A percentile compares a stretch with the other conserved stretches of the same genome.
Evolutionary conservation across 2,113 vertebrate genomes (phyloP).

Genomic region (Prionailurus viverrinus): DNA sequence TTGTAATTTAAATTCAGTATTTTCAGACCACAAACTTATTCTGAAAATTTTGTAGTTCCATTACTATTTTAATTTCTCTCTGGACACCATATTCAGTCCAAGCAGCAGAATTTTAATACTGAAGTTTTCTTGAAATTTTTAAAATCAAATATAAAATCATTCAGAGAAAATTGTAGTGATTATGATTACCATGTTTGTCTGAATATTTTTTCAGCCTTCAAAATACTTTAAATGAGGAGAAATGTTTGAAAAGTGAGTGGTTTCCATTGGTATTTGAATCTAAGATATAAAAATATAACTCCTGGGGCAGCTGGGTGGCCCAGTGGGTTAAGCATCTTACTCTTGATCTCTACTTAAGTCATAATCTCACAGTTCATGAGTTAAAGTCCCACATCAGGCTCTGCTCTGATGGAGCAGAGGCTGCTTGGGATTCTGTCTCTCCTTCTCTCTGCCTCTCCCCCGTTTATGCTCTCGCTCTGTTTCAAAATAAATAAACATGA

Average conservation of each 20-base stretch:
- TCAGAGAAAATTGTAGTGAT: not conserved
- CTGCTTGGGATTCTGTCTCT: too few species aligned
- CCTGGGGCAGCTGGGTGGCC: too few species aligned
- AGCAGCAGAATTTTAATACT: not conserved
- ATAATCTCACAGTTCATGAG: too few species aligned
- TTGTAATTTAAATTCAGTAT: not conserved
- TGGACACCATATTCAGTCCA: not conserved
- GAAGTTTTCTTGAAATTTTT: not conserved
- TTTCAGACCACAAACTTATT: not conserved
- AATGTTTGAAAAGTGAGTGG: not conserved
- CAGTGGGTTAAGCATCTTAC: too few species aligned
- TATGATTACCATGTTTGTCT: not conserved
- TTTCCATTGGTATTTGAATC: not conserved
- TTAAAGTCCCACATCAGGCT: too few species aligned
- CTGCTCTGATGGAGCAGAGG: too few species aligned
- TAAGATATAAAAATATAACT: not conserved
- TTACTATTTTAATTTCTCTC: not conserved
- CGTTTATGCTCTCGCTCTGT: too few species aligned
- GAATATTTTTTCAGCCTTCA: not conserved
- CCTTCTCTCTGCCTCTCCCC: too few species aligned
- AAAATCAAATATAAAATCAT: not conserved
- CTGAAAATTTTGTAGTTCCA: not conserved
- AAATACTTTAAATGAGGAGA: not conserved
- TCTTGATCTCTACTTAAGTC: too few species aligned
- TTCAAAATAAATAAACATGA: too few species aligned